Evolutionary conservation across 1,140 invertebrate species (phyloP), one percentile per base, ranked within the genome.

Genomic region (Aphelenchoides fujianensis): DNA sequence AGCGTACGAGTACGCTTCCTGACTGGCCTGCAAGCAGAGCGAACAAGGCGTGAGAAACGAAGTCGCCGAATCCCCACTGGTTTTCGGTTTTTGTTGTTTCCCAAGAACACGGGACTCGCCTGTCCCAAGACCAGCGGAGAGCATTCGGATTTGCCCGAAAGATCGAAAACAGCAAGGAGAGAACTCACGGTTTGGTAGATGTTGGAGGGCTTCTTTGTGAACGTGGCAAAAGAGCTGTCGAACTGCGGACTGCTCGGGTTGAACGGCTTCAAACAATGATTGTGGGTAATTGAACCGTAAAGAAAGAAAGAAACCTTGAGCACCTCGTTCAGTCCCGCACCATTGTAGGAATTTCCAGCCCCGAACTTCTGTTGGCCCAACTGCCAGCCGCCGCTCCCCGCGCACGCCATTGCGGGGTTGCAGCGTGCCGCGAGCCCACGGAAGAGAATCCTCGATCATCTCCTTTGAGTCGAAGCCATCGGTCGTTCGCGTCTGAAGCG

Each of bases 361-460:
- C 12, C 12, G 23, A 48, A 16, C 12, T 5, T 78, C 53, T 57
- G 68, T 75, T 71, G 70, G 19, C 67, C 70, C 23, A 64, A 36
- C 30, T 68, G 66, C 77, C 77, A 79, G 19, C 30, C 41, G 1
- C n/a, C 19, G n/a, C 2, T 70, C 64, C 19, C 75, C 79, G 12
- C 77, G 73, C 27, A 72, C 71, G 19, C 79, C 77, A 69, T 64
- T 77, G 57, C 69, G 72, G 16, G 77, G 77, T 53, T 79, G 77
- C 3, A 75, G 79, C 69, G 74, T 79, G 2, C 79, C 77, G 31
- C 75, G 54, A 2, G 77, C 73, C 77, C 77, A 79, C 1, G 77
- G 77, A 9, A 79, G 57, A 30, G 72, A 69, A 32, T 73, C 34
- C 53, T 54, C 63, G 63, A 79, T 70, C n/a, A 61, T 48, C 23